Base-by-base conservation (phyloP, 2,113 vertebrate species). In the Pimephales promelas region DNA sequence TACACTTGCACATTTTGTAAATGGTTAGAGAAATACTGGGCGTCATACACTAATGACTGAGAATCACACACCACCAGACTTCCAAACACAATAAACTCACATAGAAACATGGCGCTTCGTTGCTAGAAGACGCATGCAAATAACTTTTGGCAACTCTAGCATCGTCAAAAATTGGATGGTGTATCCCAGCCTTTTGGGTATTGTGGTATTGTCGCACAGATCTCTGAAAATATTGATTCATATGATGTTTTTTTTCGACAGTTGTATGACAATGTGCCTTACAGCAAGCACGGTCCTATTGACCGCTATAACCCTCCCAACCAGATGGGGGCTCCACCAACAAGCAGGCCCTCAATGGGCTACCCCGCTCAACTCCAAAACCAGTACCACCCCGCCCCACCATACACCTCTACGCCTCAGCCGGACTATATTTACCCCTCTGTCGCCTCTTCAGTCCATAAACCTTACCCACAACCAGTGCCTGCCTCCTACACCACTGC, bases 401-500 rank as follows among this genome's bases (percentile, higher is more conserved):
- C 85, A 6, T 89, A 88, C 64, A 68, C 73, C 22, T 73, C 92
- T 47, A 91, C 89, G 52, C 87, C 88, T 24, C 93, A 93, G 83
- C 92, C 91, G 88, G 92, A 93, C 71, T 93, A 93, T 86, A 85
- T 90, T 81, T 90, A 90, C 79, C 61, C 86, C 0, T 81, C 87
- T 1, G 78, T 61, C 2, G 66, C 81, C 1, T 84, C 84, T 7
- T 82, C 91, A 7, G 26, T 87, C 52, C 89, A 88, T 5, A 95
- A 93, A 64, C 90, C 93, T 2, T 95, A 94, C 89, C 94, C 94
- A 0, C 95, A 95, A 84, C 95, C 96, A 0, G 93, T 94, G 59
- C 96, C 96, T 0, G 96, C 96, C 57, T 96, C 96, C 71, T 97
- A 97, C 71, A 93, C 95, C 73, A 97, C 95, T 0, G 94, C 96